A percentile compares a stretch with the other conserved stretches of the same genome.
phyloP scores from a whole-genome alignment of 2,113 vertebrate genomes.

The Hylia prasina region DNA sequence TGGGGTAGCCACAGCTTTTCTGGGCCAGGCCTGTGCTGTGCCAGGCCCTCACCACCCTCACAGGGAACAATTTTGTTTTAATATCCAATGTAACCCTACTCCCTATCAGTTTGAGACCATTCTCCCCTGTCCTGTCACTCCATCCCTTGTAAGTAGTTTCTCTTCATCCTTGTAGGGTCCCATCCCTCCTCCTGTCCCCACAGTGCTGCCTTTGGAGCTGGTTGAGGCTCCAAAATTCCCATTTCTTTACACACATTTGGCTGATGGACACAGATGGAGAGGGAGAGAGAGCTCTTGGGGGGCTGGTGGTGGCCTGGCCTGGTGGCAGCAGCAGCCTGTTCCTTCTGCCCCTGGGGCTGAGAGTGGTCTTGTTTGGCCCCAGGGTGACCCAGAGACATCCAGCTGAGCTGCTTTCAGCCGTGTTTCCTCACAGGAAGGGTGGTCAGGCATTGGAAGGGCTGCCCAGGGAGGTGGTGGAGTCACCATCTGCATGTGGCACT shows the following conservation, averaged over 20 bases:
- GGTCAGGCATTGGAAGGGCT: not conserved
- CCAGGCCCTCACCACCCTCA: not conserved
- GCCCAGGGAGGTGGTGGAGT: not conserved
- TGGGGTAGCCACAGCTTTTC: not conserved
- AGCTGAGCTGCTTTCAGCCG: not conserved
- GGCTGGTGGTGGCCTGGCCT: not conserved
- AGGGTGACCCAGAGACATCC: too few relatives aligned
- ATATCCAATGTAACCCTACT: not conserved
- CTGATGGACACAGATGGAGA: not conserved
- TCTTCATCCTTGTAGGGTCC: not conserved
- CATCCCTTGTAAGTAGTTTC: not conserved
- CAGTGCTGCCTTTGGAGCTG: not conserved
- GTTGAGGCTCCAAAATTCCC: not conserved
- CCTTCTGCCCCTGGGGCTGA: rapidly evolving
- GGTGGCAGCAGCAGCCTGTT: not conserved
- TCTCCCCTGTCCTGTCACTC: not conserved
- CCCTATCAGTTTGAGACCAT: too few relatives aligned
- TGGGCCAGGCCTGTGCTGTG: not conserved
- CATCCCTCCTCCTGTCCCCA: not conserved
- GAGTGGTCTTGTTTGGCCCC: too few relatives aligned
- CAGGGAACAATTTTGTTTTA: not conserved
- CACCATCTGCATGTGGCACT: not conserved
- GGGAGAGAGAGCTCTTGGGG: not conserved
- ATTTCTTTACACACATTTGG: not conserved
- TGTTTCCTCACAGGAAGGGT: too few relatives aligned